Conservation (phyloP, 2,888 invertebrate genomes). For the Ophion ventricosus region DNA sequence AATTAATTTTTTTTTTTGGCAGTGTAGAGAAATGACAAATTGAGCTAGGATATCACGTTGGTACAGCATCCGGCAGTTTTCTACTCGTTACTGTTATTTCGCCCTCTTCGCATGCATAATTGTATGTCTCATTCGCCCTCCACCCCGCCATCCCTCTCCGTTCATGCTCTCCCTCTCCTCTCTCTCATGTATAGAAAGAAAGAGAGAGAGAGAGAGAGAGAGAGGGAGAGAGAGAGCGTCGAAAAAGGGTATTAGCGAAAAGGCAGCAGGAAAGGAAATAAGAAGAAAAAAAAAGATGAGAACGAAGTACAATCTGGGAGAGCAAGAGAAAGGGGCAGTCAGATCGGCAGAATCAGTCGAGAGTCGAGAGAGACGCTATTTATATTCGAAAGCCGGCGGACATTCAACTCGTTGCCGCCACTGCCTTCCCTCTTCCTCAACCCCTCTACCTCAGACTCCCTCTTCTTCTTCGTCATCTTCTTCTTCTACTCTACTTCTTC, state of each 20-base stretch:
- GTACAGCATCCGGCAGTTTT: not conserved
- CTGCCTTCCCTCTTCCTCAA: constrained; percentile 50
- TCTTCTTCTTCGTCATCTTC: constrained; percentile 27
- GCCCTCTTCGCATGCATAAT: constrained; percentile 29
- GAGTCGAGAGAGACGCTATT: constrained; percentile 73
- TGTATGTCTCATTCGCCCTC: constrained; percentile 19
- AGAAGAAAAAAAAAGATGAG: constrained; percentile 57
- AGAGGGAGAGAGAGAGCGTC: not conserved
- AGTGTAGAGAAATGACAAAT: constrained; percentile 23
- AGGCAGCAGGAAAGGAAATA: constrained; percentile 49
- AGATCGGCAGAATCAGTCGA: constrained; percentile 68
- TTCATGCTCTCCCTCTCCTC: not conserved
- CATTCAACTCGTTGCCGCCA: constrained; percentile 73
- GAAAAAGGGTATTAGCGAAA: constrained; percentile 48
- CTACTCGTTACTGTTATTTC: not conserved
- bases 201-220: not conserved
- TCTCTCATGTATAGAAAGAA: constrained; percentile 6
- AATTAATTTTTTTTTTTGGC: too few relatives aligned
- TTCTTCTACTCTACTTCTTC: constrained; percentile 19
- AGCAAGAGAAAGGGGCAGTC: constrained; percentile 51
- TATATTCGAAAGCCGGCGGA: constrained; percentile 72
- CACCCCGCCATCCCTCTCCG: not conserved
- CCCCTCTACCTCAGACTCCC: constrained; percentile 46
- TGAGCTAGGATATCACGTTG: not conserved
- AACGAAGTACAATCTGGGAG: constrained; percentile 28